These are phyloP conservation scores for Amazona guildingii DNA, from an alignment of 2,113 vertebrate genomes.

Conservation along the genomic window DNA sequence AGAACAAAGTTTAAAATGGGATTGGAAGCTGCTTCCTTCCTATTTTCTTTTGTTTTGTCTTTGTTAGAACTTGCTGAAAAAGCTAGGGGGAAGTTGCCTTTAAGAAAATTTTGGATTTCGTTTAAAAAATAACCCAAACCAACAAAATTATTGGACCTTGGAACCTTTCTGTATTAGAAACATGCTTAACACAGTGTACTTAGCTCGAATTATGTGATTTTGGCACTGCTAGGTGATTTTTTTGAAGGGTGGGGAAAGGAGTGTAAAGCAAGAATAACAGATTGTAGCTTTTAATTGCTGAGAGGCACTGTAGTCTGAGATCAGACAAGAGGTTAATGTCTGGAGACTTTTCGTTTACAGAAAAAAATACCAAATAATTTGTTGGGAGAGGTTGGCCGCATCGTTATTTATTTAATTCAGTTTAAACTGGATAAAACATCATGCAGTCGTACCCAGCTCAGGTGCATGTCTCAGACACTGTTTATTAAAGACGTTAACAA, in stretches of 20 bases:
- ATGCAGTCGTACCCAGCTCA: background rate
- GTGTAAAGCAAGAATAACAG: background rate
- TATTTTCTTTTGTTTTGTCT: background rate
- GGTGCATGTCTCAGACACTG: background rate
- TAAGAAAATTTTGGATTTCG: background rate
- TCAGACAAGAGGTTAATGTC: background rate
- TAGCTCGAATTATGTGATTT: background rate
- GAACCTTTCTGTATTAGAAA: background rate
- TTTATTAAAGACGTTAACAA: background rate
- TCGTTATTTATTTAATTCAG: background rate
- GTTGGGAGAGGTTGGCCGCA: background rate
- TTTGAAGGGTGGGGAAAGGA: background rate
- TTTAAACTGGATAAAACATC: background rate
- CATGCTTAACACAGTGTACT: background rate
- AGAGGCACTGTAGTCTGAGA: background rate
- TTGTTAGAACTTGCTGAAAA: background rate
- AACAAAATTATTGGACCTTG: background rate
- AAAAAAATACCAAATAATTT: background rate
- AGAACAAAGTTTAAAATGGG: background rate
- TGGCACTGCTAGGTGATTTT: conserved; percentile 9
- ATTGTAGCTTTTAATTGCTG: conserved; percentile 9
- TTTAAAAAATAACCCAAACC: background rate
- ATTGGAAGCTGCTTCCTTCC: background rate
- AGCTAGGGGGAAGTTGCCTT: background rate
- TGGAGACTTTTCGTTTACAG: background rate